Conservation (phyloP, 2,797 vertebrate genomes). For the Mus minutoides region DNA sequence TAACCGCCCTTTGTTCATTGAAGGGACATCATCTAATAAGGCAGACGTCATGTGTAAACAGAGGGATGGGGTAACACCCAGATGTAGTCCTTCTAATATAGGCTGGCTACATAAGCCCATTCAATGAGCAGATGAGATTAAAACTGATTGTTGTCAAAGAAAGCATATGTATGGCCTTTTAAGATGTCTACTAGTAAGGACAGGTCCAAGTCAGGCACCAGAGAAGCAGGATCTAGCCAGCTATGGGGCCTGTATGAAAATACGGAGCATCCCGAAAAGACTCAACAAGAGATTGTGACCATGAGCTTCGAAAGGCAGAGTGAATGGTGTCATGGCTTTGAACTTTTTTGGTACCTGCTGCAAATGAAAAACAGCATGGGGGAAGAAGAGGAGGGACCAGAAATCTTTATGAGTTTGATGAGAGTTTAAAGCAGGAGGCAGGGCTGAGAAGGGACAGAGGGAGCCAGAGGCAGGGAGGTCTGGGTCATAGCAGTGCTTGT, state of each 20-base stretch:
- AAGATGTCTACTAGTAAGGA: background rate
- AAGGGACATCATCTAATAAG: background rate
- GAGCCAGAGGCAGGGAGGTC: background rate
- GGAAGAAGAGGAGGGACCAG: background rate
- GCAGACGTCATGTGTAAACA: background rate
- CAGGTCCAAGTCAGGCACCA: background rate
- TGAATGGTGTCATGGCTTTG: background rate
- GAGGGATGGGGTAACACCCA: background rate
- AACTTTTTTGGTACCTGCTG: background rate
- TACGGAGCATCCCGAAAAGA: background rate
- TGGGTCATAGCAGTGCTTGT: background rate
- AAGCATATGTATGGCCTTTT: background rate
- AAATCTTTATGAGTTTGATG: slow-evolving; percentile 44
- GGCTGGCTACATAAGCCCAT: background rate
- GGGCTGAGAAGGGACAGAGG: background rate
- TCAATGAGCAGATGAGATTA: background rate
- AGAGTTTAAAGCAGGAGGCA: slow-evolving; percentile 2
- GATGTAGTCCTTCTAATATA: background rate
- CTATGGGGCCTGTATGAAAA: background rate
- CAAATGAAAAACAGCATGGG: background rate
- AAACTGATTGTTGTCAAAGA: background rate
- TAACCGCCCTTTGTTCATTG: background rate
- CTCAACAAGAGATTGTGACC: background rate
- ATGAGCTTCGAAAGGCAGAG: background rate
- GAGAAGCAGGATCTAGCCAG: background rate